Evolutionary conservation across 35 echinoderm and acorn worm genomes (phyloP).

Genomic region (Stichopus chloronotus): DNA sequence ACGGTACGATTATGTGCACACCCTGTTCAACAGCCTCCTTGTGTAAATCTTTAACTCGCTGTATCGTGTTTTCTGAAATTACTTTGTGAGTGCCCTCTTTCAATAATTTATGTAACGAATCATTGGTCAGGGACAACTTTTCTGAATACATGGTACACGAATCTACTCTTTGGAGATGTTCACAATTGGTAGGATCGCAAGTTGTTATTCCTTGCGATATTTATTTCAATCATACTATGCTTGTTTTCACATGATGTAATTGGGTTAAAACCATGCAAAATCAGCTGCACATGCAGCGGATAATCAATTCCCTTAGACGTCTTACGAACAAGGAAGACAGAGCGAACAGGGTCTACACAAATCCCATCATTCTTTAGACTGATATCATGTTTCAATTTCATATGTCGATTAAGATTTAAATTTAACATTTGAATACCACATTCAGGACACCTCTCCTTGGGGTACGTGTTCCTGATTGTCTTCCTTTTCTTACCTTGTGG

Average conservation of each 20-base stretch:
- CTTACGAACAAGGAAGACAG: not conserved
- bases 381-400: too few species aligned
- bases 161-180: not conserved
- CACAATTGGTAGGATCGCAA: too few species aligned
- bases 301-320: constrained; percentile 20
- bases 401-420: too few species aligned
- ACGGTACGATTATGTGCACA: not conserved
- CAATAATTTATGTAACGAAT: not conserved
- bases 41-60: not conserved
- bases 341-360: too few species aligned
- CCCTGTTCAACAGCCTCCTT: not conserved
- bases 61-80: not conserved
- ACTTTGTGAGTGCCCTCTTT: not conserved
- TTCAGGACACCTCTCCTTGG: too few species aligned
- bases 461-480: too few species aligned
- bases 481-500: too few species aligned
- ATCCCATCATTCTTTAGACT: too few species aligned
- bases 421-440: too few species aligned
- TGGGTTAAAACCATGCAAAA: not conserved
- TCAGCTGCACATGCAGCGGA: constrained; percentile 16
- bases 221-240: too few species aligned
- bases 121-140: not conserved
- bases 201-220: too few species aligned
- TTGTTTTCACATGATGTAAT: too few species aligned
- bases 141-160: not conserved